phyloP scores from a whole-genome alignment of 2,113 vertebrate genomes.

The Notarius lentiginosus region DNA sequence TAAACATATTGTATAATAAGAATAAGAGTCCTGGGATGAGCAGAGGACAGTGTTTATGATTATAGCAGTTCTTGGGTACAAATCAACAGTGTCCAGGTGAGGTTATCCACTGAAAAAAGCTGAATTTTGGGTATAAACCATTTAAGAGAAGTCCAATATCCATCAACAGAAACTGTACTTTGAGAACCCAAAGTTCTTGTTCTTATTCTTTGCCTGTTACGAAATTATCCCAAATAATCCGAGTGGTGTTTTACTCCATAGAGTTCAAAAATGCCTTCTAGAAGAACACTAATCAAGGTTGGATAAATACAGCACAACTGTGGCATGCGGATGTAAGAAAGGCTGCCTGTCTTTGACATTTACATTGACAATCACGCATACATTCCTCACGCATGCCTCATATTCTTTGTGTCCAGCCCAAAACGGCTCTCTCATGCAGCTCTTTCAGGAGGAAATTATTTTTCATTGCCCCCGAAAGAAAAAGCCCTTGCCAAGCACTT shows the following conservation, averaged over 20 bases:
- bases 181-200: not conserved
- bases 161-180: not conserved
- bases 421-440: constrained; percentile 55
- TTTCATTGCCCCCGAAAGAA: constrained; percentile 74
- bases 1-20: not conserved
- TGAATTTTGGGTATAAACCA: not conserved
- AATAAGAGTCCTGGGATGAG: not conserved
- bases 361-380: constrained; percentile 60
- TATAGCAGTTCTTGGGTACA: not conserved
- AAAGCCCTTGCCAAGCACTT: constrained; percentile 58
- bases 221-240: constrained; percentile 5
- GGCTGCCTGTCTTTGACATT: constrained; percentile 74
- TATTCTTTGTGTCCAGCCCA: constrained; percentile 59
- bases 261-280: constrained; percentile 49
- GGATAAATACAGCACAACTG: constrained; percentile 65
- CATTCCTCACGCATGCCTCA: constrained; percentile 69
- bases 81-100: not conserved
- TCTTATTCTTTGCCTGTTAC: not conserved
- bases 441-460: constrained; percentile 74
- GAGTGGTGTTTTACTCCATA: not conserved
- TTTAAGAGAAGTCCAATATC: not conserved
- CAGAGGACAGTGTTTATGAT: not conserved
- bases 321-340: constrained; percentile 55
- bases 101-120: not conserved
- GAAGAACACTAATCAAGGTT: constrained; percentile 56